phyloP scores from a whole-genome alignment of 2,113 vertebrate genomes.

The Xiphias gladius region DNA sequence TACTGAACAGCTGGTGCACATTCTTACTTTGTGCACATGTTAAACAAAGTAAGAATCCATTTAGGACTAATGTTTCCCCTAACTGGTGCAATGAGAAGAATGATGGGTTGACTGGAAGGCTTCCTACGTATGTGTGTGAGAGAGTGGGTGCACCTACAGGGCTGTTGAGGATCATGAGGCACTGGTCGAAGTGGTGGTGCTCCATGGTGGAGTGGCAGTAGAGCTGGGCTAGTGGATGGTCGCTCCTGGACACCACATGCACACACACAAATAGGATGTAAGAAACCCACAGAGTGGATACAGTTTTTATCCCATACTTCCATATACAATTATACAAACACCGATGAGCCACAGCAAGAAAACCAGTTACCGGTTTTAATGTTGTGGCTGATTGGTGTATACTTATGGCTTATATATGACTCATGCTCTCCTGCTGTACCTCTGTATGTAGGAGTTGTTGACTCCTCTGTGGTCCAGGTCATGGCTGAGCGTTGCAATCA shows the following conservation, averaged over 20 bases:
- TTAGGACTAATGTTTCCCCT: neutral
- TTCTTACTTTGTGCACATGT: no score
- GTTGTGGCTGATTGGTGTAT: neutral
- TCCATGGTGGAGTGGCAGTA: constrained; percentile 99
- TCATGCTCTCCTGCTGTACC: constrained; percentile 78
- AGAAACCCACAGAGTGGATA: neutral
- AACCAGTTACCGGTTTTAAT: no score
- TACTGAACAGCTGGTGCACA: neutral
- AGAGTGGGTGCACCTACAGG: constrained; percentile 85
- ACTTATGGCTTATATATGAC: constrained; percentile 9
- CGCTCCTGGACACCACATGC: constrained; percentile 87
- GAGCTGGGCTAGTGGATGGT: constrained; percentile 95
- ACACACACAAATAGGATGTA: constrained; percentile 20
- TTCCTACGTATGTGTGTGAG: constrained; percentile 32
- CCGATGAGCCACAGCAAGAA: no score
- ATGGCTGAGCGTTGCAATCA: constrained; percentile 96
- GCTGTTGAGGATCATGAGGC: constrained; percentile 98
- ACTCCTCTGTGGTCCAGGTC: constrained; percentile 98
- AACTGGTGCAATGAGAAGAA: neutral
- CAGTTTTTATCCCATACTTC: constrained; percentile 1
- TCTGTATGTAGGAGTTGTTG: constrained; percentile 98
- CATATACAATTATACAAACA: constrained; percentile 10
- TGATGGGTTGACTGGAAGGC: neutral
- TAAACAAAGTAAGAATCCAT: neutral
- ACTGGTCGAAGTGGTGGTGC: constrained; percentile 98